Evolutionary conservation across 2,113 vertebrate genomes (phyloP).

Genomic region (Eretmochelys imbricata): DNA sequence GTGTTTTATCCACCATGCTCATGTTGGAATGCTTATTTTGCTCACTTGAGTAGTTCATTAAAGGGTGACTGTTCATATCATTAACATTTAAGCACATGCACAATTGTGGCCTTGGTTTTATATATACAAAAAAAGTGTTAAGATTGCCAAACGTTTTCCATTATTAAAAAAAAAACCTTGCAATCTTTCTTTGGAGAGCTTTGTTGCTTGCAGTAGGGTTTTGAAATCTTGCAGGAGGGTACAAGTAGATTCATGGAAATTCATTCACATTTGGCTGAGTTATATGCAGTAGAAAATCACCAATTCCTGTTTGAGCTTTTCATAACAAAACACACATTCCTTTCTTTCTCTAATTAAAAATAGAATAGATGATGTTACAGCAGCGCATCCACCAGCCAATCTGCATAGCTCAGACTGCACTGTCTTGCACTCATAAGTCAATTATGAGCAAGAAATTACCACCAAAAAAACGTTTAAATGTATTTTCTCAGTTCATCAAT

Average conservation of each 20-base stretch:
- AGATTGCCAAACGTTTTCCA: background rate
- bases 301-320: background rate
- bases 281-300: background rate
- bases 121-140: background rate
- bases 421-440: no score
- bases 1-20: no score
- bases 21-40: background rate
- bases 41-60: background rate
- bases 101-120: background rate
- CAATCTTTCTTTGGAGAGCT: background rate
- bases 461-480: no score
- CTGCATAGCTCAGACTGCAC: no score
- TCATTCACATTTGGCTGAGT: background rate
- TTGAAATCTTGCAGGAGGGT: background rate
- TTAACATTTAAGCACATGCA: background rate
- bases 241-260: background rate
- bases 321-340: background rate
- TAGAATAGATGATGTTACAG: no score
- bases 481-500: no score
- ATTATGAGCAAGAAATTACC: no score
- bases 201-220: background rate
- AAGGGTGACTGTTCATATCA: background rate
- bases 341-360: background rate
- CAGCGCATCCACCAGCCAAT: no score
- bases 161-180: background rate